phyloP scores from a whole-genome alignment of 2,888 invertebrate genomes.

The Agrilus cyanescens region DNA sequence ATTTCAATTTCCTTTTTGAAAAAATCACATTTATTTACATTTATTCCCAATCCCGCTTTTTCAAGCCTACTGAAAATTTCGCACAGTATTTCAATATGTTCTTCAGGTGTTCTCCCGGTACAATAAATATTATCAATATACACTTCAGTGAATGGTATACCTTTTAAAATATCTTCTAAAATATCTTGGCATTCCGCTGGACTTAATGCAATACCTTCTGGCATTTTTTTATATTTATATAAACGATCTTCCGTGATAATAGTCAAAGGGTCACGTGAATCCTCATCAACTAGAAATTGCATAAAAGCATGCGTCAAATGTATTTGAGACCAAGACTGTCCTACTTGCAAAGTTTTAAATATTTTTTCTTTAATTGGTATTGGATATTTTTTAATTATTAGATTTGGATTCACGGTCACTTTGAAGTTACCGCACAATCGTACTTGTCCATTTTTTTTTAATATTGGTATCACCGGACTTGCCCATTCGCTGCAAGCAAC shows the following conservation, averaged over 20 bases:
- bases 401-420: constrained; percentile 20
- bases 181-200: constrained; percentile 21
- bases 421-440: constrained; percentile 26
- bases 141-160: not conserved
- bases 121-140: no score
- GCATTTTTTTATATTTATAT: constrained; percentile 9
- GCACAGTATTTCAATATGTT: no score
- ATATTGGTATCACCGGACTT: constrained; percentile 24
- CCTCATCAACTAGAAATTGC: constrained; percentile 19
- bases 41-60: no score
- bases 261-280: constrained; percentile 17
- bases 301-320: constrained; percentile 24
- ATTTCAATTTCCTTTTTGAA: no score
- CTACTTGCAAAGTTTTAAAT: constrained; percentile 15
- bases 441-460: constrained; percentile 22
- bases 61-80: no score
- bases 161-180: not conserved
- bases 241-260: constrained; percentile 22
- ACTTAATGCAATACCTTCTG: constrained; percentile 3
- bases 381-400: constrained; percentile 15
- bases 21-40: no score
- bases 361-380: constrained; percentile 18
- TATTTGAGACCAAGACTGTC: constrained; percentile 21
- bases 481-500: constrained; percentile 15
- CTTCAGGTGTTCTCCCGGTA: no score